Evolutionary conservation across 2,797 vertebrate species (phyloP).

Genomic region (Hapalemur alaotrensis): DNA sequence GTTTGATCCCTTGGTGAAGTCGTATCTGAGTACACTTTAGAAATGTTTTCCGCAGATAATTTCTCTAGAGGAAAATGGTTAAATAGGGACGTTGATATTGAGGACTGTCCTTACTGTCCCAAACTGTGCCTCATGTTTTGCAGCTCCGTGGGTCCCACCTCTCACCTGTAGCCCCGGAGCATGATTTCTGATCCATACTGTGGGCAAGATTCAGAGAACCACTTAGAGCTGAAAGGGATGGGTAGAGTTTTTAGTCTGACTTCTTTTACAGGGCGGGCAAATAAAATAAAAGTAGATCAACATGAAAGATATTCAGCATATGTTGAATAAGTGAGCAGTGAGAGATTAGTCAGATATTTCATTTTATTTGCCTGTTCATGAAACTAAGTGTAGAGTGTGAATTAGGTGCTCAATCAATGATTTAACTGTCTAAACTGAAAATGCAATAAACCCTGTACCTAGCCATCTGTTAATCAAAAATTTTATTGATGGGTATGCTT

Average conservation of each 20-base stretch:
- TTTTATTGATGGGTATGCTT: not conserved
- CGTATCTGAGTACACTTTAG: not conserved
- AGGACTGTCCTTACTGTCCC: not conserved
- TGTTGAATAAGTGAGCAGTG: not conserved
- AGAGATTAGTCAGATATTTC: not conserved
- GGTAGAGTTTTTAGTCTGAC: not conserved
- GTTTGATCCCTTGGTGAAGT: not conserved
- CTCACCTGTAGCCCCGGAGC: not conserved
- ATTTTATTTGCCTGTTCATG: slow-evolving; percentile 6
- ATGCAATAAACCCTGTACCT: not conserved
- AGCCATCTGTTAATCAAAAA: slow-evolving; percentile 9
- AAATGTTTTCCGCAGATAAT: not conserved
- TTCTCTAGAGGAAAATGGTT: not conserved
- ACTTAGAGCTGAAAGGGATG: not conserved
- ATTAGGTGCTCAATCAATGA: not conserved
- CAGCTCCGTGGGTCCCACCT: not conserved
- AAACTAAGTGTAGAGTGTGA: not conserved
- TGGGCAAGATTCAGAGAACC: not conserved
- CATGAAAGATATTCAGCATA: not conserved
- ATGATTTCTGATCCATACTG: not conserved
- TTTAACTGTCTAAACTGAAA: slow-evolving; percentile 24
- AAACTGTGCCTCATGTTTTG: not conserved
- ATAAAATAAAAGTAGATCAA: not conserved
- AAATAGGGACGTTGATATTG: not conserved
- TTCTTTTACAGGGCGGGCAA: not conserved